phyloP scores from a whole-genome alignment of 2,888 invertebrate genomes.

The Tanytarsus gracilentus region DNA sequence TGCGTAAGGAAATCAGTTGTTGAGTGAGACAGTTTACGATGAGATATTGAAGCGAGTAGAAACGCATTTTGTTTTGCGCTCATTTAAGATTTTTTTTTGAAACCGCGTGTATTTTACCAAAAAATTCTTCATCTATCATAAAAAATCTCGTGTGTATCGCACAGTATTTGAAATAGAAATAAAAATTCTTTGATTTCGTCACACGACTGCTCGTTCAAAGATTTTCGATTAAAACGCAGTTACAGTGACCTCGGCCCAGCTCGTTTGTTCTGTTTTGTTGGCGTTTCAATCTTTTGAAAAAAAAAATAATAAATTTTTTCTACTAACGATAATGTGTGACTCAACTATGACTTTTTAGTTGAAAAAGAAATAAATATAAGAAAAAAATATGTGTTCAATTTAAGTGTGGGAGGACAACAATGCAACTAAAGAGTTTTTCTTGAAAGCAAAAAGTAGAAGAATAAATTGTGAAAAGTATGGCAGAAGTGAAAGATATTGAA shows the following conservation, averaged over 20 bases:
- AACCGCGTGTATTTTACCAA: constrained; percentile 14
- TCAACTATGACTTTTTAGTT: no score
- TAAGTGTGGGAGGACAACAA: not conserved
- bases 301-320: not conserved
- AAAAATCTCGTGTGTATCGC: no score
- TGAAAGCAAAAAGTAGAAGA: no score
- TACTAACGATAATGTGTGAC: not conserved
- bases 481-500: not conserved
- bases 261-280: not conserved
- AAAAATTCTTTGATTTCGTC: no score
- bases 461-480: no score
- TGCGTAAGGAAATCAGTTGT: constrained; percentile 23
- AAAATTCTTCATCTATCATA: no score
- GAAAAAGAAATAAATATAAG: not conserved
- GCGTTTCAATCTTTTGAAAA: not conserved
- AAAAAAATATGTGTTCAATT: not conserved
- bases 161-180: no score
- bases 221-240: constrained; percentile 26
- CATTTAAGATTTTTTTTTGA: not conserved
- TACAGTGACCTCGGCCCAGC: constrained; percentile 22
- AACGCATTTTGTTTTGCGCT: constrained; percentile 10
- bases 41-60: constrained; percentile 15
- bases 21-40: constrained; percentile 13
- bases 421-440: not conserved
- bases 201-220: no score